Conservation (phyloP, 2,797 vertebrate species). For the Fundulus diaphanus region DNA sequence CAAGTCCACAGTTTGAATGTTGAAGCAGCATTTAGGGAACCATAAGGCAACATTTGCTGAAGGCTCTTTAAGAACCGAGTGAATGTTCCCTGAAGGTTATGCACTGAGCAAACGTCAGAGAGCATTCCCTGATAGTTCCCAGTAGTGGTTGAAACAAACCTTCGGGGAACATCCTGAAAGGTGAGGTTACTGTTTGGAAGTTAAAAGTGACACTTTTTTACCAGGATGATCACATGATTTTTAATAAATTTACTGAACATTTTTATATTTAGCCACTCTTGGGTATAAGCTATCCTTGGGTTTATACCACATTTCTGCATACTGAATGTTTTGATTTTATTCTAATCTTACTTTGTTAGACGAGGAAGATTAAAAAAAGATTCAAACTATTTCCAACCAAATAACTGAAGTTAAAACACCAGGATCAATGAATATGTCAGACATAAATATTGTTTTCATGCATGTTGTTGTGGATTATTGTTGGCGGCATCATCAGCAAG, state of each 20-base stretch:
- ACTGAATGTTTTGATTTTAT: not conserved
- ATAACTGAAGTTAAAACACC: not conserved
- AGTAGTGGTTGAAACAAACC: too few species aligned
- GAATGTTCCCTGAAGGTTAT: not conserved
- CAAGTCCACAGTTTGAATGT: not conserved
- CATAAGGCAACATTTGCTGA: not conserved
- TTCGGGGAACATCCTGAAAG: not conserved
- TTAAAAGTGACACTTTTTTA: not conserved
- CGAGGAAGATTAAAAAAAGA: not conserved
- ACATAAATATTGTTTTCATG: not conserved
- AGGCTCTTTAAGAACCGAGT: not conserved
- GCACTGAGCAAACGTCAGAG: not conserved
- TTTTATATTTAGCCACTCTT: not conserved
- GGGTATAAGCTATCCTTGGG: not conserved
- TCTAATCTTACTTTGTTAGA: not conserved
- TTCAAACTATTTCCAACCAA: not conserved
- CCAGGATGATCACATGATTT: not conserved
- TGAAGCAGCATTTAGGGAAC: not conserved
- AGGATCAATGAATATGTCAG: not conserved
- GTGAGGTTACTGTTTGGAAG: not conserved
- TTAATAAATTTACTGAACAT: too few species aligned
- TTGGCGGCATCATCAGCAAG: slow-evolving; percentile 1
- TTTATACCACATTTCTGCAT: not conserved
- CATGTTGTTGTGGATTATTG: not conserved
- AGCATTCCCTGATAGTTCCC: not conserved